phyloP scores from a whole-genome alignment of 2,888 invertebrate species.

The Stegana nigrithorax region DNA sequence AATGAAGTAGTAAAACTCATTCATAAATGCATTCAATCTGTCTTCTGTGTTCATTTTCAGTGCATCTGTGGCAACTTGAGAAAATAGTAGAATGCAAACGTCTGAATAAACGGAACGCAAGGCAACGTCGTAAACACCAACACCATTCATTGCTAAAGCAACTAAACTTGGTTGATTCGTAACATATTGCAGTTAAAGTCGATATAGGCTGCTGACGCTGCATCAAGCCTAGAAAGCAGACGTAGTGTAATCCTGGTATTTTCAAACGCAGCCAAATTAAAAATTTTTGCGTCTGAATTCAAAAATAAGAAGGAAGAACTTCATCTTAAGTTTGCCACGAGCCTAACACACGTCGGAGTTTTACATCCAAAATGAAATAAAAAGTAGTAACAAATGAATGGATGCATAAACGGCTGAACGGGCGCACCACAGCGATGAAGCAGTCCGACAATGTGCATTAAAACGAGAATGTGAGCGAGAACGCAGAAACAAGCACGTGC shows the following conservation, averaged over 20 bases:
- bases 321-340: constrained; percentile 52
- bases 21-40: constrained; percentile 65
- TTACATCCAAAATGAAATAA: neutral
- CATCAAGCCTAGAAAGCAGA: neutral
- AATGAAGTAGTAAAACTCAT: constrained; percentile 69
- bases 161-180: too few relatives aligned
- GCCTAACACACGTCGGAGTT: constrained; percentile 60
- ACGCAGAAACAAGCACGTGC: too few relatives aligned
- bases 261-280: neutral
- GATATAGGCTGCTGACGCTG: neutral
- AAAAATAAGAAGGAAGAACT: constrained; percentile 15
- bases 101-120: neutral
- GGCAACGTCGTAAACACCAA: neutral
- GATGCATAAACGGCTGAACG: too few relatives aligned
- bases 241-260: neutral
- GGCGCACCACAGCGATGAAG: too few relatives aligned
- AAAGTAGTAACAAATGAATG: too few relatives aligned
- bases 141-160: neutral
- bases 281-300: constrained; percentile 11
- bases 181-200: too few relatives aligned
- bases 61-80: too few relatives aligned
- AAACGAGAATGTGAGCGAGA: constrained; percentile 1
- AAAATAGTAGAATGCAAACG: constrained; percentile 27
- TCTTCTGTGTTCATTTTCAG: constrained; percentile 28
- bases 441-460: too few relatives aligned